Evolutionary conservation across 2,888 invertebrate species (phyloP), one percentile per base, ranked within the genome.

Genomic region (Drosophila sordidula): DNA sequence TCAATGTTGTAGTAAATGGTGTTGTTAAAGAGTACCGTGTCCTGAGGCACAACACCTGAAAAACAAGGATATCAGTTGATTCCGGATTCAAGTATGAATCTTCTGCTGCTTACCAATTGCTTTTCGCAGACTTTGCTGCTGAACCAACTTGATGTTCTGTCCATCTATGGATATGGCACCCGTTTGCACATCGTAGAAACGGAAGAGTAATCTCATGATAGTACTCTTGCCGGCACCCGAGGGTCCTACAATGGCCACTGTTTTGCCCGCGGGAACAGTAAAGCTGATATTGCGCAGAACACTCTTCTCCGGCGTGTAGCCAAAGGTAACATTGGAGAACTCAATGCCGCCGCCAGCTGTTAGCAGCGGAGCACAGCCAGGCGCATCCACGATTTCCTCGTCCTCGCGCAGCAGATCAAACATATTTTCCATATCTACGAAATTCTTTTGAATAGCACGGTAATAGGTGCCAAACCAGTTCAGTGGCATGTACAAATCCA

Each of bases 371-470:
- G 94, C 94, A 8, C 98, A 98, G 56, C 96, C 95, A 0, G 96
- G 95, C 0, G 95, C 95, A 93, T 99, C 98, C 3, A 95, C 93
- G 25, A 99, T 95, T 93, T 99, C 98, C 56, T 96, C 95, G 45
- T 96, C 95, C 89, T 98, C 97, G 39, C 96, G 94, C 87, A 99
- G 93, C 70, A 99, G 92, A 81, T 99, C 98, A 91, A 99, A 98
- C 99, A 99, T 99, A 92, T 99, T 99, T 92, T 99, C 99, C 99
- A 99, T 99, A 90, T 99, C 99, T 16, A 99, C 95, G 90, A 99
- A 99, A 90, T 98, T 97, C 93, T 97, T 98, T 91, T 99, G 99
- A 66, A 99, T 98, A 59, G 97, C 97, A 90, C 99, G 96, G 91
- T 99, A 99, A 90, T 98, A 99, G 3, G 98, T 99, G 29, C 99